phyloP scores from a whole-genome alignment of 2,113 vertebrate genomes.

The Lota lota region DNA sequence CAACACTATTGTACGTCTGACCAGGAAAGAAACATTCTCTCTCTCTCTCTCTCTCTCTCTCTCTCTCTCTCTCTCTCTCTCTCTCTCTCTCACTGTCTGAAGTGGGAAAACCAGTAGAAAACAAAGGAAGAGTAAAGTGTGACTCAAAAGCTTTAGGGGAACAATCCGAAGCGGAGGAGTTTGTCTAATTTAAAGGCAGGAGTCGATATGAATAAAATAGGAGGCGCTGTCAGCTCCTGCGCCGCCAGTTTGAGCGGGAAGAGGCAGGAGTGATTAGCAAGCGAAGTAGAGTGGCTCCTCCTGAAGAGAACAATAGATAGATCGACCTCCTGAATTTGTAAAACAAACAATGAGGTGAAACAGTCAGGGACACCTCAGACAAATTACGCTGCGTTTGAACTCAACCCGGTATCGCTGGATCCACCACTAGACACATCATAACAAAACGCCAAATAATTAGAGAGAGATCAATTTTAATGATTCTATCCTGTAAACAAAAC shows the following conservation, averaged over 20 bases:
- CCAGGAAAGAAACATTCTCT: no score
- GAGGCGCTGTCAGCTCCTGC: conserved; percentile 39
- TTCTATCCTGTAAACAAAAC: conserved; percentile 27
- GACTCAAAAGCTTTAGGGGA: no score
- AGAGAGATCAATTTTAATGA: conserved; percentile 35
- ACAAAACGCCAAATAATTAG: conserved; percentile 46
- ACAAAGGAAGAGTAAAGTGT: conserved; percentile 13
- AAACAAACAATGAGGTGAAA: background rate
- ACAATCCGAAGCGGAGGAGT: no score
- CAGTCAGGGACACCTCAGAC: no score
- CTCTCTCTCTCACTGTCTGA: background rate
- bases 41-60: no score
- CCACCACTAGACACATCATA: background rate
- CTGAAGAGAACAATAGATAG: background rate
- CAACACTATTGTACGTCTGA: no score
- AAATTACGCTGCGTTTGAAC: no score
- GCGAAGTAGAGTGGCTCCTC: background rate
- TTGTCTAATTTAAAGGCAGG: conserved; percentile 34
- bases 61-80: no score
- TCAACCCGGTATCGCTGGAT: no score
- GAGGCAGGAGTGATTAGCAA: conserved; percentile 28
- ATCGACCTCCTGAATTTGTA: background rate
- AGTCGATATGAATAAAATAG: conserved; percentile 59
- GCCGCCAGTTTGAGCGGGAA: conserved; percentile 25
- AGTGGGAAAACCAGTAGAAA: conserved; percentile 37